phyloP scores from a whole-genome alignment of 1,140 invertebrate genomes.

The Palaemon carinicauda region DNA sequence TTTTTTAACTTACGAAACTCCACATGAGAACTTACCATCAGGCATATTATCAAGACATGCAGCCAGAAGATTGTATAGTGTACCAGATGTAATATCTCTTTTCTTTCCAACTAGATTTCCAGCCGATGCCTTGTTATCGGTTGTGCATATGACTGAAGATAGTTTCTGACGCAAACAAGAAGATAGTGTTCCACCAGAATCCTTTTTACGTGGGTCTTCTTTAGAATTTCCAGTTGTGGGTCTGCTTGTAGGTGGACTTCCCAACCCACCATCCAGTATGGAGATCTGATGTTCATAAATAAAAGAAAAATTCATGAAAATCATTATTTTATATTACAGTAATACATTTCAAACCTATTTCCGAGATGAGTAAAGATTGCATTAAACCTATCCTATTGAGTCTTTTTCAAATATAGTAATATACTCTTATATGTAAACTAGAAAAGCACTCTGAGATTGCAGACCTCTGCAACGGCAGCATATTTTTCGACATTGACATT shows the following conservation, averaged over 20 bases:
- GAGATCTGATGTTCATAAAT: slow-evolving; percentile 42
- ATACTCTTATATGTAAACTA: too few relatives aligned
- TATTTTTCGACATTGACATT: too few relatives aligned
- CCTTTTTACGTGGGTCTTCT: slow-evolving; percentile 34
- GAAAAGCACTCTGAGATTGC: too few relatives aligned
- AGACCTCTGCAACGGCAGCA: too few relatives aligned
- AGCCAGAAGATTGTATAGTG: slow-evolving; percentile 60
- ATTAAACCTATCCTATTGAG: too few relatives aligned
- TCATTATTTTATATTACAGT: too few relatives aligned
- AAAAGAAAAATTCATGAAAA: too few relatives aligned
- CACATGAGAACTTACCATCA: slow-evolving; percentile 49
- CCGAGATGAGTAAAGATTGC: too few relatives aligned
- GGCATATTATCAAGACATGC: slow-evolving; percentile 61
- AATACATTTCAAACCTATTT: too few relatives aligned
- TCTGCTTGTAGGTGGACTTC: slow-evolving; percentile 31
- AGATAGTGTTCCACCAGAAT: slow-evolving; percentile 38
- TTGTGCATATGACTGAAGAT: slow-evolving; percentile 56
- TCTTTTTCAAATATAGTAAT: too few relatives aligned
- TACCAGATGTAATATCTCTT: slow-evolving; percentile 59
- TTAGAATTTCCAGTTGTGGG: slow-evolving; percentile 16
- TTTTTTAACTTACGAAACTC: neutral
- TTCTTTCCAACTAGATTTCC: slow-evolving; percentile 57
- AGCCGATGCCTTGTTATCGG: slow-evolving; percentile 51
- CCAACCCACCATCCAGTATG: slow-evolving; percentile 50
- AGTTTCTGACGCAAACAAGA: slow-evolving; percentile 55